phyloP scores from a whole-genome alignment of 2,113 vertebrate genomes.

The Cottus gobio region DNA sequence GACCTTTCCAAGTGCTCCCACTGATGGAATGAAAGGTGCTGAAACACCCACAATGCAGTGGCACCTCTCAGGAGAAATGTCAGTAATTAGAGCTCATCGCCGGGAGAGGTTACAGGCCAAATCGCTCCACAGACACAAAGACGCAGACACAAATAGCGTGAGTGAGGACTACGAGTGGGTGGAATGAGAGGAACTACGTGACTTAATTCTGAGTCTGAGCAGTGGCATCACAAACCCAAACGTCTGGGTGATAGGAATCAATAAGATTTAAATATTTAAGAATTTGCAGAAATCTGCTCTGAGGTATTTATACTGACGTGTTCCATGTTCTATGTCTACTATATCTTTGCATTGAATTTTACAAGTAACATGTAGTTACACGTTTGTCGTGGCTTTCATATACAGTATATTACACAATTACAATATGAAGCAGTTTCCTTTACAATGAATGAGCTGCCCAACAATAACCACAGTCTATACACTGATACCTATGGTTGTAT shows the following conservation, averaged over 20 bases:
- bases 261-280: background rate
- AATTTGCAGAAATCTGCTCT: background rate
- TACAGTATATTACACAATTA: background rate
- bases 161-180: background rate
- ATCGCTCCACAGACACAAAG: constrained; percentile 17
- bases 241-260: background rate
- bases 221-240: background rate
- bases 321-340: background rate
- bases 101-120: constrained; percentile 46
- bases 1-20: constrained; percentile 62
- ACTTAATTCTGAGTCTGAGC: background rate
- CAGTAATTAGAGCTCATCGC: constrained; percentile 66
- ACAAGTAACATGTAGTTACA: background rate
- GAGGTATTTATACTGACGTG: background rate
- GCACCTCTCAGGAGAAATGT: constrained; percentile 67
- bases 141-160: background rate
- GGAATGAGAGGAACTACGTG: background rate
- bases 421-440: background rate
- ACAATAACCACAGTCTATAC: background rate
- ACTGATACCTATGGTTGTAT: too few relatives aligned
- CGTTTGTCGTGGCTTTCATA: background rate
- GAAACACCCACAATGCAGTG: constrained; percentile 49
- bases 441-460: background rate
- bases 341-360: background rate
- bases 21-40: constrained; percentile 67